Evolutionary conservation across 2,888 invertebrate genomes (phyloP), one percentile per base, ranked within the genome.

Genomic region (Caenorhabditis japonica): DNA sequence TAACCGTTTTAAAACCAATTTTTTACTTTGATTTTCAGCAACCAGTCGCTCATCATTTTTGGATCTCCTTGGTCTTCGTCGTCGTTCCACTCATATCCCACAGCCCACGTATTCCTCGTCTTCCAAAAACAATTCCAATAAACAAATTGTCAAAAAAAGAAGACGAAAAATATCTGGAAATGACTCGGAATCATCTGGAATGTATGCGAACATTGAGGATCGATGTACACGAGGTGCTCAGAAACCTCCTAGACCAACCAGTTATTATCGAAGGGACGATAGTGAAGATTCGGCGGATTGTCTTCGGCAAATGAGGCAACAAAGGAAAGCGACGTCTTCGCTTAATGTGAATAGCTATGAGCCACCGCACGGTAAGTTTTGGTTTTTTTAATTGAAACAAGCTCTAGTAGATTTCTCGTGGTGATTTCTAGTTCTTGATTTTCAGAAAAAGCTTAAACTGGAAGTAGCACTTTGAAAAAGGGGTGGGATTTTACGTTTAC

Each of bases 21-120:
- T 30, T 7, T 30, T 30, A 30, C 25, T 21, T 3, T 58, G n/a
- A n/a, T 10, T 60, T 84, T 47, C 75, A 85, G 84, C 83, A 12
- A 76, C 85, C 4, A 83, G 83, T 43, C 75, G 85, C 17, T 81
- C 83, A 12, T 85, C 85, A 12, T 81, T 86, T 53, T 72, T 86
- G 15, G 86, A 86, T 56, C 73, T 86, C 21, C 76, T 82, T 23
- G 80, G 79, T 15, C 60, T 82, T 17, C 79, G 79, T 30, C 59
- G 76, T 30, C 43, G 74, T 30, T 69, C 74, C 17, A 61, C 66
- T n/a, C 61, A 61, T 15, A 68, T 68, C 27, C 66, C 72, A 4
- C 72, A 72, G 38, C 59, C 64, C 34, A 61, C 70, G 7, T 60
- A 41, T n/a, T 60, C 53, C 38, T 7, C 30, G 8, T 53, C 36